Evolutionary conservation across 2,888 invertebrate genomes (phyloP).

Genomic region (Rhagophthalmus giganteus): DNA sequence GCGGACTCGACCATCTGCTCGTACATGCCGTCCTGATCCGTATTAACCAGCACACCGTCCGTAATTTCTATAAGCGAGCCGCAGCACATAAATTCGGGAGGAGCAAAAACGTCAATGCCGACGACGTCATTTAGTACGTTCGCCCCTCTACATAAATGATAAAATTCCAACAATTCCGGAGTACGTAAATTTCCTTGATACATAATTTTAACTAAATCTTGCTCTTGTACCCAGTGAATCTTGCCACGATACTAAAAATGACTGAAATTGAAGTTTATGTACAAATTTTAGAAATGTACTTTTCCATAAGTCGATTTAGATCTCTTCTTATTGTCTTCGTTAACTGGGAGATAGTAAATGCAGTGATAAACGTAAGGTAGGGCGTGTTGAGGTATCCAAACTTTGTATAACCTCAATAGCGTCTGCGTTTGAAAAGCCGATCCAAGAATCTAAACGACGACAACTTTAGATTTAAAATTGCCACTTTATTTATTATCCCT

Average conservation of each 20-base stretch:
- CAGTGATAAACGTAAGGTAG: slow-evolving; percentile 40
- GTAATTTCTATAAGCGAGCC: slow-evolving; percentile 45
- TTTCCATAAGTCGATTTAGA: slow-evolving; percentile 45
- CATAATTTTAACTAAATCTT: slow-evolving; percentile 41
- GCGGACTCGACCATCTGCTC: slow-evolving; percentile 46
- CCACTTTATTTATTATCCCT: slow-evolving; percentile 2
- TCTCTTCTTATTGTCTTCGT: slow-evolving; percentile 41
- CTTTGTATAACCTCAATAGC: slow-evolving; percentile 42
- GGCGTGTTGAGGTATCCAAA: slow-evolving; percentile 41
- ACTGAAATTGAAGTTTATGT: background rate
- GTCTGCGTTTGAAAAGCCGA: slow-evolving; percentile 14
- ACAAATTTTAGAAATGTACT: slow-evolving; percentile 32
- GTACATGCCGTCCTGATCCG: slow-evolving; percentile 37
- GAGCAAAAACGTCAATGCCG: too few relatives aligned
- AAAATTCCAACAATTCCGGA: slow-evolving; percentile 47
- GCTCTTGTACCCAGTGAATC: slow-evolving; percentile 45
- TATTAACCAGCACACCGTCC: slow-evolving; percentile 40
- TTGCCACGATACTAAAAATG: slow-evolving; percentile 46
- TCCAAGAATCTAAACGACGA: slow-evolving; percentile 10
- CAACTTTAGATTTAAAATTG: background rate
- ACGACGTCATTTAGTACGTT: background rate
- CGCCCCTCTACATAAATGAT: slow-evolving; percentile 10
- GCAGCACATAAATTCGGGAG: slow-evolving; percentile 35
- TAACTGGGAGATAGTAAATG: slow-evolving; percentile 41
- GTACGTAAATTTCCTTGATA: slow-evolving; percentile 39